Base-by-base conservation (phyloP, 2,888 invertebrate species). In the Cacoxenus indagator region DNA sequence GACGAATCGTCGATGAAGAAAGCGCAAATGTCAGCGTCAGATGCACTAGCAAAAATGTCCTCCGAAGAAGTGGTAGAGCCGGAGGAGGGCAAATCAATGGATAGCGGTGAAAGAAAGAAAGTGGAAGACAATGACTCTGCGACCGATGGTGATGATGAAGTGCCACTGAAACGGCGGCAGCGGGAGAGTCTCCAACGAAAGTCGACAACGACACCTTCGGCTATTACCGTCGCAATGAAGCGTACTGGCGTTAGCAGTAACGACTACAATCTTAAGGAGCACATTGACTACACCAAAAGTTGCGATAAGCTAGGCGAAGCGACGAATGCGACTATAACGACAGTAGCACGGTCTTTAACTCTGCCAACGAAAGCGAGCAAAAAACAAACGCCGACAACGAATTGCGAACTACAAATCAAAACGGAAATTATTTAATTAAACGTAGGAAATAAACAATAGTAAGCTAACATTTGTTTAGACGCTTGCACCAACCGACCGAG, bases 391-490 rank as follows among this genome's bases (percentile, higher is more conserved):
- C 81, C 84, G 73, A 79, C 85, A 83, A 84, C 84, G 81, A 86
- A 86, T 78, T 78, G 83, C 78, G 86, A 86, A 74, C 73, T 86
- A 81, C 78, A 82, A 81, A 85, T 85, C 78, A 85, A 85, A 77
- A 81, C 82, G 74, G 85, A 85, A 75, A 75, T 84, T 72, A 77
- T 75, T 75, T 84, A 85, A 76, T 70, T 67, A 64, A 72, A 61
- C 62, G 17, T 54, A 64, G 43, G 14, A 57, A 55, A 29, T 6
- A 55, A 62, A 59, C 19, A 43, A n/a, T 26, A 45, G 37, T 37
- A 14, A 37, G 14, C 37, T 26, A n/a, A n/a, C 54, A n/a, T 54
- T n/a, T n/a, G n/a, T n/a, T n/a, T n/a, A 9, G 2, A 45, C 4
- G 45, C 45, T 19, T 46, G 37, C 37, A 37, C 6, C 31, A 31